phyloP scores from a whole-genome alignment of 2,797 vertebrate genomes.

The Danio albolineatus region DNA sequence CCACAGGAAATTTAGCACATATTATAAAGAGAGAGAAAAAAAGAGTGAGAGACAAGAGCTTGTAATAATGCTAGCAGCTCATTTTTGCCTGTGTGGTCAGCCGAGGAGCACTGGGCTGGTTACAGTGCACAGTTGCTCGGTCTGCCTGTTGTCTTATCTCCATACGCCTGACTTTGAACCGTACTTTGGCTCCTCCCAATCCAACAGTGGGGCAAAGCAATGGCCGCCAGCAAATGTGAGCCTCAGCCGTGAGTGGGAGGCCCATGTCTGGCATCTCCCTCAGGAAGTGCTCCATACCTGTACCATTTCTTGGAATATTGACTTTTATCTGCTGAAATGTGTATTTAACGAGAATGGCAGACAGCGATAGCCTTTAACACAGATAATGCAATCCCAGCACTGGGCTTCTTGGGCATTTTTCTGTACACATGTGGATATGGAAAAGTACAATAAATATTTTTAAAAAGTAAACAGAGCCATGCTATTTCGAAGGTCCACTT shows the following conservation, averaged over 20 bases:
- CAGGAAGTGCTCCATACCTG: constrained; percentile 50
- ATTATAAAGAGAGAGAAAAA: not conserved
- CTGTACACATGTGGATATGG: not conserved
- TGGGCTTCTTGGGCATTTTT: not conserved
- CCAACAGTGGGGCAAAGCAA: constrained; percentile 45
- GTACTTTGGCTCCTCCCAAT: constrained; percentile 72
- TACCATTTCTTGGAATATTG: constrained; percentile 42
- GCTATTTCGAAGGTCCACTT: too few relatives aligned
- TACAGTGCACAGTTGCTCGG: constrained; percentile 74
- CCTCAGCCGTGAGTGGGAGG: constrained; percentile 75
- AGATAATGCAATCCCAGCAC: constrained; percentile 11
- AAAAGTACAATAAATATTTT: not conserved
- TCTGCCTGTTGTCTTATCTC: constrained; percentile 83
- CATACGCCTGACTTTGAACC: constrained; percentile 87
- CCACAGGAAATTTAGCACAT: too few relatives aligned
- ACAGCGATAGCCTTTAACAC: constrained; percentile 28
- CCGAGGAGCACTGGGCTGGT: constrained; percentile 52
- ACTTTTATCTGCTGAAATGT: constrained; percentile 40
- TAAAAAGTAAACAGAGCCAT: not conserved
- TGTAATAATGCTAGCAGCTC: constrained; percentile 53
- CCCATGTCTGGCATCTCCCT: constrained; percentile 46
- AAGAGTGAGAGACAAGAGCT: not conserved
- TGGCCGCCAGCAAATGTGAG: constrained; percentile 72
- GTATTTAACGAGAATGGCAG: constrained; percentile 35
- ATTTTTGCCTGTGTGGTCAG: constrained; percentile 82